A percentile compares a stretch with the other conserved stretches of the same genome.
These are phyloP conservation scores for Sclerurus mexicanus DNA, from an alignment of 2,113 vertebrate species.

Conservation along the genomic window DNA sequence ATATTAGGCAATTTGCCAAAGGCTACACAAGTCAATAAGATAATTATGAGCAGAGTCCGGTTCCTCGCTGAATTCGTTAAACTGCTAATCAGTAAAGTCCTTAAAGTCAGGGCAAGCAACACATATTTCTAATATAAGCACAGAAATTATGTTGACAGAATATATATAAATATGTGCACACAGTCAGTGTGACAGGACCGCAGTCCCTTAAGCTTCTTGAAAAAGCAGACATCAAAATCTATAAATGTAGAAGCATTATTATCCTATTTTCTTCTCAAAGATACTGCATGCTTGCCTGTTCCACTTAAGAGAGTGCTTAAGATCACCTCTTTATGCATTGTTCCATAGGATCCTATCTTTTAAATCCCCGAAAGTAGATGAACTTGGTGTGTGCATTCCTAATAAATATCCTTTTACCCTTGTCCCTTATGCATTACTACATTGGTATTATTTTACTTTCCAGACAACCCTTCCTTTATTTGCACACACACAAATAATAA, in stretches of 20 bases:
- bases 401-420: neutral
- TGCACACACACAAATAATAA: neutral
- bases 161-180: neutral
- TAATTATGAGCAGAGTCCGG: neutral
- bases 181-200: neutral
- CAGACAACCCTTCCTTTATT: neutral
- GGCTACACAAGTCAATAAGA: neutral
- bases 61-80: neutral
- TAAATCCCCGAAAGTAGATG: neutral
- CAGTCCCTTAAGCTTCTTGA: neutral
- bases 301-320: neutral
- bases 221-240: neutral
- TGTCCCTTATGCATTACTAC: neutral
- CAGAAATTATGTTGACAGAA: neutral
- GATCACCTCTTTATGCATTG: neutral
- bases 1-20: constrained; percentile 24
- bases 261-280: neutral
- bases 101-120: neutral
- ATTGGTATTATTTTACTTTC: neutral
- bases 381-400: neutral
- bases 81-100: neutral
- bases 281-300: neutral
- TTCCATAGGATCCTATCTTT: neutral
- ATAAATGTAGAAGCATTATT: neutral
- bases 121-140: neutral